Base-by-base conservation (phyloP, 1,140 invertebrate species). In the Acyrthosiphon pisum region DNA sequence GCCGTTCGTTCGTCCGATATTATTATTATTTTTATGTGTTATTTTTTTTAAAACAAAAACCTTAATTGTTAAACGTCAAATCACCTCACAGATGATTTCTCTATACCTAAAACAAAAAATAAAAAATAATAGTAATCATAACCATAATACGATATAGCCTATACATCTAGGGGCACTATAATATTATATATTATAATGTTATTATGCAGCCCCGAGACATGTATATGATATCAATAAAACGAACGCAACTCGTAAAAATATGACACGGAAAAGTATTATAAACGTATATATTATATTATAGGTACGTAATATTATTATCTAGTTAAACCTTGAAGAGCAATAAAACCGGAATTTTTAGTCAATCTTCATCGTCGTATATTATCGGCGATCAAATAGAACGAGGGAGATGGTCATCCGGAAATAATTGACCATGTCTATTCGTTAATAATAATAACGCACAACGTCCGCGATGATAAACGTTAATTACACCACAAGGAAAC, bases 341-440 rank as follows among this genome's bases (percentile, higher is more conserved):
- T 90, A 90, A 68, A 90, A 90, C 89, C 89, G n/a, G 56, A 90
- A 90, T 90, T 41, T 50, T 22, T 37, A 22, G 88, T 37, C 88
- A 22, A 60, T 90, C 37, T 37, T 44, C 87, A 48, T 53, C 46
- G 46, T 56, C 30, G 60, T n/a, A 35, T 76, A 76, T 1, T 76
- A 76, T 53, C 37, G 37, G 22, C 14, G 53, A 90, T 30, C 56
- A 60, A 90, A 90, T 68, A 46, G 53, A 44, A 90, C 26, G 6
- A 37, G 48, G 6, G 20, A 35, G 6, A 89, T 26, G 1, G 6
- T 89, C 35, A 23, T 89, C 88, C 35, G 50, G 8, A 35, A 56
- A 89, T 26, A 37, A 41, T 56, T 89, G 35, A 89, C 9, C 1
- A 22, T 23, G 88, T 89, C 35, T 26, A 37, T 56, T 41, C 53